Conservation (phyloP, 2,113 vertebrate species). For the Madoqua kirkii region DNA sequence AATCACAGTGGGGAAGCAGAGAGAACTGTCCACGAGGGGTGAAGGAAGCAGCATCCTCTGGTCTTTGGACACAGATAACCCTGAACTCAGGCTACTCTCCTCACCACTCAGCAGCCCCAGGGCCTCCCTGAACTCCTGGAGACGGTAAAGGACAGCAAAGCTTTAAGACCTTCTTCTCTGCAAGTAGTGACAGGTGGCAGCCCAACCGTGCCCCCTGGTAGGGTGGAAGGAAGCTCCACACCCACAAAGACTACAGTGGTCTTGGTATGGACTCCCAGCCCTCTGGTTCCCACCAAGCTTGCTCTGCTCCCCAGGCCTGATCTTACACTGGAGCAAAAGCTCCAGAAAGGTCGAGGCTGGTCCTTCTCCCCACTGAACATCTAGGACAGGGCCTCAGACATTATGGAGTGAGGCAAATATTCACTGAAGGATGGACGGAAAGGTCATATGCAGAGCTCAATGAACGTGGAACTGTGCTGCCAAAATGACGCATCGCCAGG, state of each 20-base stretch:
- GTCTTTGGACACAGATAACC: neutral
- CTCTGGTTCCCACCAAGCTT: neutral
- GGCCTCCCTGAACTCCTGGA: neutral
- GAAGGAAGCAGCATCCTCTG: fast-evolving
- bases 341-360: neutral
- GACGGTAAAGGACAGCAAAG: neutral
- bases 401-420: neutral
- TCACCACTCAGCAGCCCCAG: neutral
- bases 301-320: neutral
- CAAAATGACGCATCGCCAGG: constrained; percentile 8
- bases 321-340: neutral
- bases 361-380: neutral
- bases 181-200: fast-evolving
- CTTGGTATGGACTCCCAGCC: neutral
- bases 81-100: neutral
- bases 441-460: neutral
- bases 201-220: neutral
- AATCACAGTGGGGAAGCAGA: neutral
- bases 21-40: neutral
- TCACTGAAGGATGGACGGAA: neutral
- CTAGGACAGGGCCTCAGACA: neutral
- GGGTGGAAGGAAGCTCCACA: neutral
- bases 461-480: neutral
- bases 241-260: neutral
- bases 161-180: neutral